A percentile compares a stretch with the other conserved stretches of the same genome.
Conservation (phyloP, 2,113 vertebrate genomes). For the Percina caprodes region DNA sequence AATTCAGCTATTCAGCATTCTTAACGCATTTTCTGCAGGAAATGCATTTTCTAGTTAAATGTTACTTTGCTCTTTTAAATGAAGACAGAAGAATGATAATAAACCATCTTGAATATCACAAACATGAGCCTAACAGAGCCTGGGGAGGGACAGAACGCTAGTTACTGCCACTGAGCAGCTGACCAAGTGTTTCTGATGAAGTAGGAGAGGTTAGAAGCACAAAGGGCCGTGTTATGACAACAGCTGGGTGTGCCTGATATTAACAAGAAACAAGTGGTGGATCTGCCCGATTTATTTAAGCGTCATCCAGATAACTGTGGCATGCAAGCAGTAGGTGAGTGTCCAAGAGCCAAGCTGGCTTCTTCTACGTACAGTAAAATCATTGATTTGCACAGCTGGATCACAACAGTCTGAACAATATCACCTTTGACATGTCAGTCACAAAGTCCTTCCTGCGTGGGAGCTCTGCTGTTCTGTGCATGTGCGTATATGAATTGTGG, state of each 20-base stretch:
- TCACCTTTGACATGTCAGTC: slow-evolving; percentile 36
- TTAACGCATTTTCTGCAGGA: too few relatives aligned
- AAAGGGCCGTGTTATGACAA: slow-evolving; percentile 50
- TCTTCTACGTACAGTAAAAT: background rate
- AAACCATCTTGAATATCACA: background rate
- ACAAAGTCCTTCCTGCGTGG: slow-evolving; percentile 22
- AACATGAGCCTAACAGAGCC: background rate
- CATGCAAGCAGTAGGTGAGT: slow-evolving; percentile 33
- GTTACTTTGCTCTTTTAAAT: background rate
- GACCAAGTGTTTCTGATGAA: slow-evolving; percentile 18
- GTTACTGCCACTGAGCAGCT: slow-evolving; percentile 9
- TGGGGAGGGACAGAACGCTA: background rate
- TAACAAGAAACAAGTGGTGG: slow-evolving; percentile 72
- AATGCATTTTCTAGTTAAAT: too few relatives aligned
- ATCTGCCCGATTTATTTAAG: slow-evolving; percentile 70
- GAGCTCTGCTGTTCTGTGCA: slow-evolving; percentile 22
- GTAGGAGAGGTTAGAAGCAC: slow-evolving; percentile 22
- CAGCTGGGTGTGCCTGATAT: slow-evolving; percentile 73
- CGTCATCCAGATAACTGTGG: slow-evolving; percentile 68
- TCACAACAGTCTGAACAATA: background rate
- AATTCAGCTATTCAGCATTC: too few relatives aligned
- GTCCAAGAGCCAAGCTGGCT: slow-evolving; percentile 38
- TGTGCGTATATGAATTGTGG: slow-evolving; percentile 37
- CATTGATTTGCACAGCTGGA: slow-evolving; percentile 9
- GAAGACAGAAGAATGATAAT: background rate